A percentile compares a stretch with the other conserved stretches of the same genome.
Evolutionary conservation across 2,113 vertebrate genomes (phyloP).

Genomic region (Myiozetetes cayanensis): DNA sequence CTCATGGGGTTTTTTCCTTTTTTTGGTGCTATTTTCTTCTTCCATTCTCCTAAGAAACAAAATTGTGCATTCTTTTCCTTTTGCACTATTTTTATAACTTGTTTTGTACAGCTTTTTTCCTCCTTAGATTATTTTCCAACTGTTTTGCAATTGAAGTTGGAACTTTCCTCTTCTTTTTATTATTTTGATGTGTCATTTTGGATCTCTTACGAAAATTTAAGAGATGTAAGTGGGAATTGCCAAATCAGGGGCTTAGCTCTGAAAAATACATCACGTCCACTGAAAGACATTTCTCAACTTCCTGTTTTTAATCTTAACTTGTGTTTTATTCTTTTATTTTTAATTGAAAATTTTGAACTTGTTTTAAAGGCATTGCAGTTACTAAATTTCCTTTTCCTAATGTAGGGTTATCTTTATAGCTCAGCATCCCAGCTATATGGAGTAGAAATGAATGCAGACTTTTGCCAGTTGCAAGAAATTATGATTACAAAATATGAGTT

Average conservation of each 20-base stretch:
- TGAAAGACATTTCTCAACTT: not conserved
- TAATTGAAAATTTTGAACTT: not conserved
- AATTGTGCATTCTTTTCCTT: not conserved
- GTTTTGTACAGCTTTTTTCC: not conserved
- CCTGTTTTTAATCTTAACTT: not conserved
- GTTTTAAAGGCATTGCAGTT: not conserved
- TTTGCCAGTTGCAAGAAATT: slow-evolving; percentile 85
- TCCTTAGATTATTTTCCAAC: not conserved
- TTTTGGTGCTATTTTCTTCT: not conserved
- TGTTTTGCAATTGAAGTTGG: not conserved
- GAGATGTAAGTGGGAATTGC: not conserved
- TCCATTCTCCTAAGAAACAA: not conserved
- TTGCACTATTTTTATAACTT: not conserved
- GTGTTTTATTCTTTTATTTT: not conserved
- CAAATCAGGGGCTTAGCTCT: not conserved
- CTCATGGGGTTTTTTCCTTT: not conserved
- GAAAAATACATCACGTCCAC: not conserved
- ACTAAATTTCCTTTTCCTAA: slow-evolving; percentile 51
- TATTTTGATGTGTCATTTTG: not conserved
- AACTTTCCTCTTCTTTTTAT: not conserved
- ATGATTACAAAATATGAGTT: slow-evolving; percentile 84
- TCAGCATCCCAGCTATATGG: slow-evolving; percentile 83
- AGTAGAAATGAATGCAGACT: slow-evolving; percentile 88
- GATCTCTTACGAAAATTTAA: not conserved
- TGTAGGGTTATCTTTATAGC: slow-evolving; percentile 89